Conservation (phyloP, 2,888 invertebrate species). For the Eristalis arbustorum region DNA sequence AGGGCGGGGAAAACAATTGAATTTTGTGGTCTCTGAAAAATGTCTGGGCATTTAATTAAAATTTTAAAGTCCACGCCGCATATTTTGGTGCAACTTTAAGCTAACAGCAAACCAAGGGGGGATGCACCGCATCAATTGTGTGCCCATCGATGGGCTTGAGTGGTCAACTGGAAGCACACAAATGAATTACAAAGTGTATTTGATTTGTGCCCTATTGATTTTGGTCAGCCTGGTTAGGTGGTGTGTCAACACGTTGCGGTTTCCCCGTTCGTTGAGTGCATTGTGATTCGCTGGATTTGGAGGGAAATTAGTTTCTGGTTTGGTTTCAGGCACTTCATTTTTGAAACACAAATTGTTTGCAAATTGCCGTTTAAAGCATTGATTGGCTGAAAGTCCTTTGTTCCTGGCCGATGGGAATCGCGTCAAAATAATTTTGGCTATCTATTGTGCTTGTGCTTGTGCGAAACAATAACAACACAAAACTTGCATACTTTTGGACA, state of each 20-base stretch:
- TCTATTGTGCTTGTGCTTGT: neutral
- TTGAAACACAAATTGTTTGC: neutral
- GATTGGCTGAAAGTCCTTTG: neutral
- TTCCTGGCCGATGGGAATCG: too few relatives aligned
- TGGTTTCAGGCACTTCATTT: neutral
- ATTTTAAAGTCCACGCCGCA: neutral
- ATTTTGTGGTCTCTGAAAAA: neutral
- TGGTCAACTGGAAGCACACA: neutral
- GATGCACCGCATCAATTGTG: too few relatives aligned
- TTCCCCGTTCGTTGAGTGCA: neutral
- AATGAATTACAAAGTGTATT: neutral
- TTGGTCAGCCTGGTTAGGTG: neutral
- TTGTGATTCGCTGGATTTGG: neutral
- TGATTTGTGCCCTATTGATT: neutral
- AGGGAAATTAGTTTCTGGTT: neutral
- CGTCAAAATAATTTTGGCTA: neutral
- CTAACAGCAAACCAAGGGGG: neutral
- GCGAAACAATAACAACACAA: neutral
- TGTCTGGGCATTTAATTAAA: neutral
- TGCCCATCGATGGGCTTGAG: neutral
- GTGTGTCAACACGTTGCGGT: neutral
- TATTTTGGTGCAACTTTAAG: neutral
- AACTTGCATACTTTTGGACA: neutral
- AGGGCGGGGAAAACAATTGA: neutral
- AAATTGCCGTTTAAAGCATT: neutral